phyloP scores from a whole-genome alignment of 2,113 vertebrate genomes.

The Microcebus tavaratra region DNA sequence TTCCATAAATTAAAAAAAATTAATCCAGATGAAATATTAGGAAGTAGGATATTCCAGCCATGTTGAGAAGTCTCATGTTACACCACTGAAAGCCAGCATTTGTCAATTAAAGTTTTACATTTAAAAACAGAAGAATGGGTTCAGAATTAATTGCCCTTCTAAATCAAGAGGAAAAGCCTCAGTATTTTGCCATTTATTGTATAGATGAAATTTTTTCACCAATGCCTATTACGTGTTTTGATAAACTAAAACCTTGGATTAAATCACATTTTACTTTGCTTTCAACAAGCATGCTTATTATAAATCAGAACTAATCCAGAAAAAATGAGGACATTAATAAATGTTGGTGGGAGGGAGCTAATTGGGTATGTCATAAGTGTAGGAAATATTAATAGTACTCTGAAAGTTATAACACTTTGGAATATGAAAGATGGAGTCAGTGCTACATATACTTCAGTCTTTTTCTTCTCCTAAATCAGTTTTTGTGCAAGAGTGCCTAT shows the following conservation, averaged over 20 bases:
- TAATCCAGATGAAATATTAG: conserved; percentile 33
- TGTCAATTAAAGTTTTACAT: conserved; percentile 14
- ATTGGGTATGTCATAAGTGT: background rate
- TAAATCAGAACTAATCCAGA: conserved; percentile 69
- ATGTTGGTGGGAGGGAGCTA: conserved; percentile 21
- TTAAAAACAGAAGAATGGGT: conserved; percentile 35
- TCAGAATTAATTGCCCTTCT: conserved; percentile 62
- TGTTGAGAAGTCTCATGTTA: conserved; percentile 17
- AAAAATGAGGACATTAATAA: conserved; percentile 69
- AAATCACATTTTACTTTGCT: conserved; percentile 70
- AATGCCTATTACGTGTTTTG: conserved; percentile 33
- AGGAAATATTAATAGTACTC: conserved; percentile 44
- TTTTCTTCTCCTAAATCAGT: conserved; percentile 56
- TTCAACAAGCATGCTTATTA: conserved; percentile 72
- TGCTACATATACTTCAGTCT: background rate
- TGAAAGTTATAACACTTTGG: conserved; percentile 22
- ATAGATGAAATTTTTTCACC: conserved; percentile 43
- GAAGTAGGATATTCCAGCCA: background rate
- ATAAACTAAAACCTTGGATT: conserved; percentile 62
- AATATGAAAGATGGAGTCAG: conserved; percentile 49
- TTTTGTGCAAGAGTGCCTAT: conserved; percentile 43
- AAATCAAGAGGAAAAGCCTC: conserved; percentile 57
- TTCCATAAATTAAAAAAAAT: conserved; percentile 37
- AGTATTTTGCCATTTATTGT: background rate
- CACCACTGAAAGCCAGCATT: background rate